These are phyloP conservation scores for Doryteuthis pealeii DNA, from an alignment of 1,140 invertebrate species.

Conservation along the genomic window DNA sequence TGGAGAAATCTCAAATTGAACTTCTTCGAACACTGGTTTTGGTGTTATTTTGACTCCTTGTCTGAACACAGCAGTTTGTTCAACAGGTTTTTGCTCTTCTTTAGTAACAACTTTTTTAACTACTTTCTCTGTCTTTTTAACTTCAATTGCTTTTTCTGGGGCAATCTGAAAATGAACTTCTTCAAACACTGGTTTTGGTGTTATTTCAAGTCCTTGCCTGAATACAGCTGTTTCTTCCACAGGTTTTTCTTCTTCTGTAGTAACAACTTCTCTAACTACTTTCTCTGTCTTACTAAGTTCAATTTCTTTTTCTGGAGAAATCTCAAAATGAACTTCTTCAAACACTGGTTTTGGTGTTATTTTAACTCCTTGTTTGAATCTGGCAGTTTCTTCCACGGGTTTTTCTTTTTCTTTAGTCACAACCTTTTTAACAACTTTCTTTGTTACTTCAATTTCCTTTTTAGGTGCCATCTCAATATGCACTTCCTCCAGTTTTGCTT, in stretches of 20 bases:
- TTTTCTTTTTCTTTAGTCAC: conserved; percentile 14
- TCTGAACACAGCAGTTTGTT: conserved; percentile 1
- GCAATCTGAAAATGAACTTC: conserved; percentile 6
- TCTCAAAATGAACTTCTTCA: conserved; percentile 25
- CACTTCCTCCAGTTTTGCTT: not conserved
- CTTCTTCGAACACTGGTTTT: conserved; percentile 2
- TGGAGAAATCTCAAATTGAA: not conserved
- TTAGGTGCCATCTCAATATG: conserved; percentile 2
- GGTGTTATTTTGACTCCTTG: conserved; percentile 12
- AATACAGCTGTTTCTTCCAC: not conserved
- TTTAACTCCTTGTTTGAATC: conserved; percentile 12
- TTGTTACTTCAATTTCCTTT: conserved; percentile 7
- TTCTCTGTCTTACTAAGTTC: not conserved
- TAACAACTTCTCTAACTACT: not conserved
- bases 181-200: conserved; percentile 10
- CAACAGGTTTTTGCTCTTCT: conserved; percentile 21
- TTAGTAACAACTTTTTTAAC: conserved; percentile 6
- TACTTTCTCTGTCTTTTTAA: conserved; percentile 1
- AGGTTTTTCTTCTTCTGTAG: conserved; percentile 13
- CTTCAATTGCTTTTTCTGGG: conserved; percentile 7
- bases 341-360: conserved; percentile 14
- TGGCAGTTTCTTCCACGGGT: not conserved
- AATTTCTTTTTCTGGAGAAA: conserved; percentile 1
- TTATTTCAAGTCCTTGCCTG: conserved; percentile 10
- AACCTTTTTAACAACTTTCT: not conserved